A percentile compares a stretch with the other conserved stretches of the same genome.
Evolutionary conservation across 2,113 vertebrate genomes (phyloP).

Genomic region (Lanius collurio): DNA sequence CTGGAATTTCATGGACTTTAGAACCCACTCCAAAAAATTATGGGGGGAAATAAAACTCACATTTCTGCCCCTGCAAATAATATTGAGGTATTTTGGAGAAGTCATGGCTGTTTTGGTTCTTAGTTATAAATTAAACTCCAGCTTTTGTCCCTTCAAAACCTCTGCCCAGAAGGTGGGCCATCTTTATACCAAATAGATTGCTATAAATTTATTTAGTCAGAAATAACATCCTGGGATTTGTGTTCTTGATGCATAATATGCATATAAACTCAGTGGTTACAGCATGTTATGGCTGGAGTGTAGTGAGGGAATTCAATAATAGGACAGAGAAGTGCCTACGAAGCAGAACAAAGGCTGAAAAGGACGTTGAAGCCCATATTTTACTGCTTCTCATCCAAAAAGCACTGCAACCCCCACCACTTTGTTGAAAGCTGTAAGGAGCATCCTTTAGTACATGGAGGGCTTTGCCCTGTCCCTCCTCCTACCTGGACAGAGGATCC

Average conservation of each 20-base stretch:
- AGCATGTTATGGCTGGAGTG: background rate
- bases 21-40: background rate
- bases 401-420: rapidly evolving
- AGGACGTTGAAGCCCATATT: background rate
- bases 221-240: background rate
- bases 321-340: background rate
- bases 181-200: background rate
- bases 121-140: background rate
- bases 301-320: background rate
- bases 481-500: background rate
- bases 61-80: background rate
- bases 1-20: background rate
- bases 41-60: background rate
- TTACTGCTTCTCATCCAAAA: background rate
- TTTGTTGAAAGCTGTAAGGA: background rate
- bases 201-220: background rate
- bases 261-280: background rate
- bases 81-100: background rate
- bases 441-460: background rate
- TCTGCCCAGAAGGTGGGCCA: background rate
- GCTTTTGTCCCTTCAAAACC: background rate
- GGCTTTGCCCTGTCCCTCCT: background rate
- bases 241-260: background rate
- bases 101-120: background rate
- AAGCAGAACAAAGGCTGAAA: background rate